Evolutionary conservation across 2,888 invertebrate species (phyloP), one percentile per base, ranked within the genome.

Genomic region (Opisthograptis luteolata): DNA sequence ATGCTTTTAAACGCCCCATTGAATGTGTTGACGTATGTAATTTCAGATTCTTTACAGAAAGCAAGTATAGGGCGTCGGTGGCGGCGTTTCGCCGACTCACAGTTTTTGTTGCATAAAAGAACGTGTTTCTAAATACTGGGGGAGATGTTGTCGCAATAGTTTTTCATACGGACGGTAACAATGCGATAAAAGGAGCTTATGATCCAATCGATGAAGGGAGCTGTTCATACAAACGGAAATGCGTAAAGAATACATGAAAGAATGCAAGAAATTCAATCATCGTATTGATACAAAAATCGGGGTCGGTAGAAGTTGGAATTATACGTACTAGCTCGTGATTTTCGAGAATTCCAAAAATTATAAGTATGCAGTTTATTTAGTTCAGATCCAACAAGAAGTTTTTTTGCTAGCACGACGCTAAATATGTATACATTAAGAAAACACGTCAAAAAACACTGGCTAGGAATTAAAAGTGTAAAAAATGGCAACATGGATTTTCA

Each of bases 1-100:
- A 79, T 76, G 81, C 81, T 81, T 82, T 84, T 77, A 80, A 79
- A 74, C 76, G 80, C 71, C 75, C 80, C 81, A 80, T 80, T 81
- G 78, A 79, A 74, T 61, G 77, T 79, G 82, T 76, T 75, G 84
- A 82, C 79, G 83, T 83, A 76, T 81, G 83, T 82, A 82, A 86
- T 81, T 82, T 80, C 81, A 83, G 82, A 81, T 73, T 77, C 66
- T 70, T 68, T 64, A 82, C 76, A 84, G 81, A 80, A 79, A 73
- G 68, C 70, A 70, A 72, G 74, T 73, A 70, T 63, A 53, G 62
- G 67, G 66, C 63, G 67, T 67, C 65, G 70, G 68, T 68, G 62
- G 62, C 48, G 41, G 36, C 56, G 62, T 55, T 64, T 56, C 40
- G 64, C 58, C 58, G 51, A 59, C 68, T 72, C 68, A 58, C 63